A percentile compares a stretch with the other conserved stretches of the same genome.
Conservation (phyloP, 92 coral and sea anemone genomes). For the Heliopora coerulea region DNA sequence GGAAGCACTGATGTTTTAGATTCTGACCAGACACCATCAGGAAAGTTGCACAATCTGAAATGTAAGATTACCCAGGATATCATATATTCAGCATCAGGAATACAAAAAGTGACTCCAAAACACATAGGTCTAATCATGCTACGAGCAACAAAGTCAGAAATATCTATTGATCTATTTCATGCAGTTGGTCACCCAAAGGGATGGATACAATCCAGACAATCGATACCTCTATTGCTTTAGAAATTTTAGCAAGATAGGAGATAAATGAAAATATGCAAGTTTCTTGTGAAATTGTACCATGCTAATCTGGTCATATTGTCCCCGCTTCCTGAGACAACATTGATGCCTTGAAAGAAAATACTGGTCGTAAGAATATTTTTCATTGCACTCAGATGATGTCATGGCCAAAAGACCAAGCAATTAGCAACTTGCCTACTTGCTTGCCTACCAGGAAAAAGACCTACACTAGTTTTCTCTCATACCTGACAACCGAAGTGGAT, state of each 20-base stretch:
- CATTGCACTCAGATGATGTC: constrained; percentile 46
- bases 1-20: no score
- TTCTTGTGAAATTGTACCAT: constrained; percentile 39
- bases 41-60: background rate
- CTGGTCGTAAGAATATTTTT: constrained; percentile 45
- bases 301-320: constrained; percentile 22
- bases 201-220: constrained; percentile 29
- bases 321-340: no score
- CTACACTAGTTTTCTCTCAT: background rate
- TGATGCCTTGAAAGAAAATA: constrained; percentile 41
- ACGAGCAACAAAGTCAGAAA: constrained; percentile 67
- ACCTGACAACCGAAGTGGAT: background rate
- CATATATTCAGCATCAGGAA: constrained; percentile 45
- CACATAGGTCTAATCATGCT: constrained; percentile 62
- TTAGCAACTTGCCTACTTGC: background rate
- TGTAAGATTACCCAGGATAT: constrained; percentile 64
- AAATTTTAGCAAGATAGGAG: constrained; percentile 28
- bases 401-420: constrained; percentile 47
- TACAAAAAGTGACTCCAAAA: constrained; percentile 54
- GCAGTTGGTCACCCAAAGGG: constrained; percentile 44
- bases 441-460: background rate
- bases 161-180: constrained; percentile 56
- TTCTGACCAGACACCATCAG: background rate
- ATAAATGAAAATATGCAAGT: constrained; percentile 39
- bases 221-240: constrained; percentile 45